phyloP scores from a whole-genome alignment of 1,140 invertebrate species.

The Temnothorax curvispinosus region DNA sequence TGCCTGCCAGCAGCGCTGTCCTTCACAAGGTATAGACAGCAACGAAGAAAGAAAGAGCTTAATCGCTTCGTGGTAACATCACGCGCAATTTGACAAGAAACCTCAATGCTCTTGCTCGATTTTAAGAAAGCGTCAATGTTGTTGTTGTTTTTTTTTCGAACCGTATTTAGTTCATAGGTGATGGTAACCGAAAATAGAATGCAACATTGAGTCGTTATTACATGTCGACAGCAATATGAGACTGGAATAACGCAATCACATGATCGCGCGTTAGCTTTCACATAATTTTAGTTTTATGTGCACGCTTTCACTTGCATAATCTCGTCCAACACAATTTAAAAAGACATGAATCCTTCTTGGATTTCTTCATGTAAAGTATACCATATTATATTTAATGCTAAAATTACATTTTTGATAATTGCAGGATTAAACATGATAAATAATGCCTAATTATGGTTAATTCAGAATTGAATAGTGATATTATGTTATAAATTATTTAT shows the following conservation, averaged over 20 bases:
- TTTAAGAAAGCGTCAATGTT: neutral
- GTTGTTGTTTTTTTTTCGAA: neutral
- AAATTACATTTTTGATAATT: neutral
- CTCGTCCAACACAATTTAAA: neutral
- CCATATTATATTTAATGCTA: neutral
- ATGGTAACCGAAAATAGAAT: neutral
- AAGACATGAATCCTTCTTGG: neutral
- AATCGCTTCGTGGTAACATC: conserved; percentile 56
- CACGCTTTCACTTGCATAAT: conserved; percentile 4
- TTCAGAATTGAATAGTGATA: neutral
- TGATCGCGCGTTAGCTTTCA: neutral
- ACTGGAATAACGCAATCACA: neutral
- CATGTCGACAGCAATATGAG: neutral
- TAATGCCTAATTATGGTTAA: neutral
- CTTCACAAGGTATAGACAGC: conserved; percentile 75
- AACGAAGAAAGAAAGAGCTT: conserved; percentile 45
- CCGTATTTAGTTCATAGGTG: conserved; percentile 1
- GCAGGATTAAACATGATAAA: neutral
- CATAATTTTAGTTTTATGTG: neutral
- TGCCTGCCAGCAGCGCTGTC: conserved; percentile 87
- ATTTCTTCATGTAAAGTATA: neutral
- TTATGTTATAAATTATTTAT: neutral
- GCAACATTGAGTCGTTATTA: neutral
- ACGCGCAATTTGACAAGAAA: neutral
- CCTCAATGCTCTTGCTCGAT: neutral